Evolutionary conservation across 2,113 vertebrate genomes (phyloP), one percentile per base, ranked within the genome.

Genomic region (Panthera leo): DNA sequence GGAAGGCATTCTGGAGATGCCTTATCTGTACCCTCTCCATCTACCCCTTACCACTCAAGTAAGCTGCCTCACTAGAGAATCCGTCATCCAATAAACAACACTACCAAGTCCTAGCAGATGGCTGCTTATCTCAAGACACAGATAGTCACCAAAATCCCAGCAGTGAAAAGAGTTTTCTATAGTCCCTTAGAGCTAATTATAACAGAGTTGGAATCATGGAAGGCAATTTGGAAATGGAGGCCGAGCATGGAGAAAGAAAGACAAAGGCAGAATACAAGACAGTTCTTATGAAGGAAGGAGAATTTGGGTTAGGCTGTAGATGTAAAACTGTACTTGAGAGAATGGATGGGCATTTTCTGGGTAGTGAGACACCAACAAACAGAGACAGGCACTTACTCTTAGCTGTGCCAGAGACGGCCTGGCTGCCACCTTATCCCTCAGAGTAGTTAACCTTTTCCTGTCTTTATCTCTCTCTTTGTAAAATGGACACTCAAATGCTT

Each of bases 281-380:
- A 45, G 14, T 94, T 91, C 18, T 94, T 73, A 39, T 51, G 92
- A 94, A 91, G 67, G 31, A 93, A 68, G 61, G 51, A 88, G 91
- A 23, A 55, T 63, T 45, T 36, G 53, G 34, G 23, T 68, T 68
- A 79, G 63, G 25, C 68, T 89, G 83, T 18, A 79, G 82, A 39
- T 16, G 14, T 4, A 34, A 75, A 71, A 71, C n/a, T 48, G 16
- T 8, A 61, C 78, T 92, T 76, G 39, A 27, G 61, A 75, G 85
- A 75, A 89, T 25, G 5, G 68, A 29, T 51, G 63, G 80, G 13
- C 45, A 58, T 16, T 12, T 80, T 90, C 84, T 53, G 75, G 25
- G 89, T 55, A 18, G 10, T 2, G 27, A 19, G 61, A 92, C 39
- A 67, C 7, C 31, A 36, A 42, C 48, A 3, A 31, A 8, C 7